Conservation (phyloP, 2,888 invertebrate genomes). For the Caenorhabditis sulstoni region DNA sequence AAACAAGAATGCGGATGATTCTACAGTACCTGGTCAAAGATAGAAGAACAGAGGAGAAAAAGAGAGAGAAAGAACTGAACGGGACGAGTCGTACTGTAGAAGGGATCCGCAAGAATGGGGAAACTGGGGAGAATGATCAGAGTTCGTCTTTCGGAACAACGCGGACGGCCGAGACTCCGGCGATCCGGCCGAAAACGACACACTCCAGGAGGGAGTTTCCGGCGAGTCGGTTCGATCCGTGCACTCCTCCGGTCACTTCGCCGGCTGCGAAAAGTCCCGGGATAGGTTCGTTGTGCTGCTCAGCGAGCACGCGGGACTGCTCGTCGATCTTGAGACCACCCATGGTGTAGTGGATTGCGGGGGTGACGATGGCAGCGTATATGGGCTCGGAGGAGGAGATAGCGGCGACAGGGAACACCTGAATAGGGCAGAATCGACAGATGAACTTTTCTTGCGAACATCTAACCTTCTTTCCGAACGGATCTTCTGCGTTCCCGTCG, state of each 20-base stretch:
- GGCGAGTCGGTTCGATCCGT: slow-evolving; percentile 79
- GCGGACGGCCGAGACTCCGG: slow-evolving; percentile 64
- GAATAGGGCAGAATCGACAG: too few relatives aligned
- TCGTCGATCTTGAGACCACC: slow-evolving; percentile 79
- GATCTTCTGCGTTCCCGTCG: slow-evolving; percentile 42
- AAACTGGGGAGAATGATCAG: not conserved
- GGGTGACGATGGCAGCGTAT: slow-evolving; percentile 77
- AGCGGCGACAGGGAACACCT: slow-evolving; percentile 55
- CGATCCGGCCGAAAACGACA: slow-evolving; percentile 80
- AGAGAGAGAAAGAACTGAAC: slow-evolving; percentile 42
- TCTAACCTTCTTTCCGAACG: slow-evolving; percentile 49
- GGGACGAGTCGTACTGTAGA: slow-evolving; percentile 45
- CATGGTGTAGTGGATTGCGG: slow-evolving; percentile 80
- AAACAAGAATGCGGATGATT: slow-evolving; percentile 23
- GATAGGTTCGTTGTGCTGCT: slow-evolving; percentile 72
- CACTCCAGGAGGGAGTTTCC: slow-evolving; percentile 81
- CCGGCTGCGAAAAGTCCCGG: slow-evolving; percentile 79
- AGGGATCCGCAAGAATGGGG: slow-evolving; percentile 10
- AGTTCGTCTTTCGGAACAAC: slow-evolving; percentile 25
- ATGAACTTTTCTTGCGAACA: too few relatives aligned
- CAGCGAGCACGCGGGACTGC: slow-evolving; percentile 72
- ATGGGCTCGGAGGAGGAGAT: slow-evolving; percentile 69
- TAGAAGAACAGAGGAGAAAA: not conserved
- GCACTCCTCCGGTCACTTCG: slow-evolving; percentile 80
- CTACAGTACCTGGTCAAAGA: slow-evolving; percentile 37